Base-by-base conservation (phyloP, 2,888 invertebrate genomes). In the Mesodorylaimus sp. region DNA sequence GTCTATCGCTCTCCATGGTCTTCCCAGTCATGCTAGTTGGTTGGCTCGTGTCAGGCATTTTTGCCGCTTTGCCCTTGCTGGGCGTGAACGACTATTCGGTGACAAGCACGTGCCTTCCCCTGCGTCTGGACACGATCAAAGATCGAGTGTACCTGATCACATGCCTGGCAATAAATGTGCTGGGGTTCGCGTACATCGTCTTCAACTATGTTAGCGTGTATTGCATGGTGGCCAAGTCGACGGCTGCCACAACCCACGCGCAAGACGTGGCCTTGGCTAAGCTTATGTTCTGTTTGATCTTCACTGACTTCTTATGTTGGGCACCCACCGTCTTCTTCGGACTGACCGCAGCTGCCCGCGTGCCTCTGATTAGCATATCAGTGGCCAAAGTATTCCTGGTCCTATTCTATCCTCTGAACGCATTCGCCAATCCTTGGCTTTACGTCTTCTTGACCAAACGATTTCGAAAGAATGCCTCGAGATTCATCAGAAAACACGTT, bases 271-370 rank as follows among this genome's bases (percentile, higher is more conserved):
- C 89, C 48, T 88, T 93, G 59, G 91, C 93, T 41, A 89, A 89
- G 68, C 76, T 89, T 38, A 93, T 93, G 91, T 89, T 93, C 1
- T 71, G 95, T 41, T 74, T 95, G 50, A 91, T 95, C 2, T 89
- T 91, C 68, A 95, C 93, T 0, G 93, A 95, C 69, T 87, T 95
- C 64, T 74, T 91, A 44, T 95, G 93, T 72, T 95, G 93, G 93
- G 86, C 89, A 2, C 95, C 95, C 0, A 89, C 93, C 55, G 87
- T 93, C 1, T 87, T 93, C 70, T 86, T 88, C 68, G 83, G 89
- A 3, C 74, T 93, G 36, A 87, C 89, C 0, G 89, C 93, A 21
- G 83, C 88, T 5, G 84, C 88, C 66, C 91, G 91, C 10, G 73
- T 81, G 56, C 86, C 84, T 54, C 73, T 93, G 45, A 83, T 95